These are phyloP conservation scores for Sceloporus undulatus DNA, from an alignment of 2,113 vertebrate genomes.

Conservation along the genomic window DNA sequence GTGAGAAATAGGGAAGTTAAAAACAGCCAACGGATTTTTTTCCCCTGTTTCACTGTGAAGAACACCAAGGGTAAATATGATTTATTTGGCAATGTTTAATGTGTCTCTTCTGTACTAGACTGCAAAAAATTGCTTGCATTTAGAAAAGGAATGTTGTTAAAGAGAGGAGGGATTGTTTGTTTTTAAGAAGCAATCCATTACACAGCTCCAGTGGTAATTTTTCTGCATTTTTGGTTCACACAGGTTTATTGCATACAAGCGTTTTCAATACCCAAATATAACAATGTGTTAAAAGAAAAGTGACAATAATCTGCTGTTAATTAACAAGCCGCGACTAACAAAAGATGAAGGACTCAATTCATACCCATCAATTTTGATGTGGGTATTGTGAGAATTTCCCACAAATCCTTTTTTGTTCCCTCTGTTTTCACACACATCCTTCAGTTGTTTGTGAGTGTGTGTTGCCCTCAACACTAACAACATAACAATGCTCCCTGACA, in stretches of 20 bases:
- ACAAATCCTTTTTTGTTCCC: conserved; percentile 46
- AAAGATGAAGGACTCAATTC: conserved; percentile 77
- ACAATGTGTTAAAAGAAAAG: conserved; percentile 74
- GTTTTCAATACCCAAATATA: conserved; percentile 74
- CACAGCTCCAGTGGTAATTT: conserved; percentile 60
- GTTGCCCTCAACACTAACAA: neutral
- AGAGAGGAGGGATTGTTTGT: conserved; percentile 32
- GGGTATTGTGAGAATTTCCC: conserved; percentile 56
- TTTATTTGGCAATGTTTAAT: conserved; percentile 85
- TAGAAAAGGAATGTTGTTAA: conserved; percentile 57
- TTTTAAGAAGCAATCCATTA: conserved; percentile 57
- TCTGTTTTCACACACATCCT: rapidly evolving
- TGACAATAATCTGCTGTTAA: conserved; percentile 77
- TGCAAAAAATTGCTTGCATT: conserved; percentile 76
- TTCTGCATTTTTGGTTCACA: conserved; percentile 62
- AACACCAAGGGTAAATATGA: conserved; percentile 85
- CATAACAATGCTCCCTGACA: neutral
- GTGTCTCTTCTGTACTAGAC: conserved; percentile 73
- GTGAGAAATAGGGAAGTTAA: conserved; percentile 86
- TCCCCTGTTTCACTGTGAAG: conserved; percentile 71
- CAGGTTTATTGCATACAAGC: conserved; percentile 71
- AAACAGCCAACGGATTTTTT: conserved; percentile 82
- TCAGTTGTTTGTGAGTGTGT: conserved; percentile 18
- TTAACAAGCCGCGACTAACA: conserved; percentile 80
- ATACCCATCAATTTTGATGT: conserved; percentile 74